Evolutionary conservation across 1,140 invertebrate species (phyloP).

Genomic region (Leptinotarsa lineolata): DNA sequence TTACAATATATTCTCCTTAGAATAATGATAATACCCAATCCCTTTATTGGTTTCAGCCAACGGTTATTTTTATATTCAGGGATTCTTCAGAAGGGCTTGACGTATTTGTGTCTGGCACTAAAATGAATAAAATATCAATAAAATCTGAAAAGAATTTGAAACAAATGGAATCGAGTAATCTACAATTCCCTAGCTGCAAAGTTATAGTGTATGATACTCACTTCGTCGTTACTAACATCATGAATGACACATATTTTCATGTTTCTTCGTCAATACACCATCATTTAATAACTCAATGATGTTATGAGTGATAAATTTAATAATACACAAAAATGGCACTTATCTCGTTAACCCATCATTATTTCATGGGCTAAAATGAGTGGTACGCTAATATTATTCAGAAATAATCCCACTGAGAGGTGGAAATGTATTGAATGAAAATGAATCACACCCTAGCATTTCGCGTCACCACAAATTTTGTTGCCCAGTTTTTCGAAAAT

Average conservation of each 20-base stretch:
- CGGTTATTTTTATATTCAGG: conserved; percentile 41
- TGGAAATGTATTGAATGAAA: background rate
- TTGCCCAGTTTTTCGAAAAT: background rate
- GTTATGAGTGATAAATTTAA: no score
- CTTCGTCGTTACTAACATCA: no score
- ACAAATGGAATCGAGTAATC: no score
- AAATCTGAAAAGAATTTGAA: background rate
- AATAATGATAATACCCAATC: no score
- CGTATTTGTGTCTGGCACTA: conserved; percentile 43
- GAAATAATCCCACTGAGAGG: background rate
- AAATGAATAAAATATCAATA: conserved; percentile 36
- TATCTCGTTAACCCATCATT: background rate
- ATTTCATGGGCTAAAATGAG: background rate
- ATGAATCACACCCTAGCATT: background rate
- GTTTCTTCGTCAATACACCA: no score
- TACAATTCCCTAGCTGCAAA: no score
- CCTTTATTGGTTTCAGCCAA: conserved; percentile 18
- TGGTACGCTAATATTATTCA: background rate
- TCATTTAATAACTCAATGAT: no score
- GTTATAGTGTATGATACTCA: no score
- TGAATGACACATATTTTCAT: no score
- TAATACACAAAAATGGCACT: background rate
- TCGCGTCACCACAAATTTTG: background rate
- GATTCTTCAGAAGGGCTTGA: conserved; percentile 39
- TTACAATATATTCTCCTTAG: no score